Evolutionary conservation across 2,113 vertebrate species (phyloP).

Genomic region (Oriolus oriolus): DNA sequence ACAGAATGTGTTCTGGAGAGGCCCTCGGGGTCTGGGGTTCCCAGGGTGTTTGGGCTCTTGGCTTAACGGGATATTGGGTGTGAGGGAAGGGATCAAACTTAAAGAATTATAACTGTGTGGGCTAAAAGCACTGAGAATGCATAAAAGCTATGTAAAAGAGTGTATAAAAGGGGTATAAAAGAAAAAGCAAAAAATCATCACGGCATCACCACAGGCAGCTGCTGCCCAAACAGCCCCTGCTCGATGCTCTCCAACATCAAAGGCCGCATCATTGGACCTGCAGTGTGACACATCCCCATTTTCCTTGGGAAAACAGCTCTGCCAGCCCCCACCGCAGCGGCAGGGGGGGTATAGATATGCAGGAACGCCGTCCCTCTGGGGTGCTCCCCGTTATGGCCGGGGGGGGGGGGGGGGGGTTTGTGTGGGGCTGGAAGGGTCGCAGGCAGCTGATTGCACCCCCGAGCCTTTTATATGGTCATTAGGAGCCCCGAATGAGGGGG

Average conservation of each 20-base stretch:
- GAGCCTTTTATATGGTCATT: conserved; percentile 84
- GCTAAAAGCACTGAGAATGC: too few relatives aligned
- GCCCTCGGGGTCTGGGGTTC: too few relatives aligned
- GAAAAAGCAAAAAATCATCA: too few relatives aligned
- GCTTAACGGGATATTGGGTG: too few relatives aligned
- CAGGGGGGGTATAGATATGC: conserved; percentile 6
- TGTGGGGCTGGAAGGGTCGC: background rate
- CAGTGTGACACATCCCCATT: background rate
- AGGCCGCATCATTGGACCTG: background rate
- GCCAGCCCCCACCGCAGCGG: background rate
- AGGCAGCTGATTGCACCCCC: conserved; percentile 73
- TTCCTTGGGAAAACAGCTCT: background rate
- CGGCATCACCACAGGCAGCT: background rate
- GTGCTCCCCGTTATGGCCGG: background rate
- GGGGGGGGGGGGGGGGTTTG: background rate
- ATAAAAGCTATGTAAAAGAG: too few relatives aligned
- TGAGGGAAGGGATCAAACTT: too few relatives aligned
- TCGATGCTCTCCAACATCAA: conserved; percentile 26
- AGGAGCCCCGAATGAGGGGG: conserved; percentile 53
- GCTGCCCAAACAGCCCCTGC: background rate
- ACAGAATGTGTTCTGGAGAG: too few relatives aligned
- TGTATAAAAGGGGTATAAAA: too few relatives aligned
- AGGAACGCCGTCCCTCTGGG: background rate
- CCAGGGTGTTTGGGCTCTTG: too few relatives aligned
- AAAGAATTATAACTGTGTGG: too few relatives aligned